A percentile compares a stretch with the other conserved stretches of the same genome.
Conservation (phyloP, 2,113 vertebrate genomes). For the Pimephales promelas region DNA sequence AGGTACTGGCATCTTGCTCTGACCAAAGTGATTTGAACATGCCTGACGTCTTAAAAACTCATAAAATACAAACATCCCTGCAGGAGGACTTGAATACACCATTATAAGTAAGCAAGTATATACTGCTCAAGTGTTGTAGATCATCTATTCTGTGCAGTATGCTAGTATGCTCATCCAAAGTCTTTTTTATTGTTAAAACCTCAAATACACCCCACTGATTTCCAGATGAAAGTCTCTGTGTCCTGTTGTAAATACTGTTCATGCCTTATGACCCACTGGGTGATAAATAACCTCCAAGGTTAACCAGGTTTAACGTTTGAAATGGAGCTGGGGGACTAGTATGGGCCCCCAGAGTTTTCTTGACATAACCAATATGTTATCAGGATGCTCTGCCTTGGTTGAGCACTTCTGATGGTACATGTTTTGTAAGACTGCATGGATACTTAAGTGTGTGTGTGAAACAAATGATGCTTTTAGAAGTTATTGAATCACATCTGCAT, state of each 20-base stretch:
- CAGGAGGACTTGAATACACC: neutral
- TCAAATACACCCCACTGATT: slow-evolving; percentile 44
- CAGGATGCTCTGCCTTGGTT: slow-evolving; percentile 61
- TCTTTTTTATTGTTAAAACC: slow-evolving; percentile 55
- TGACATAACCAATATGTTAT: slow-evolving; percentile 77
- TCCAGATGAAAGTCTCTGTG: slow-evolving; percentile 59
- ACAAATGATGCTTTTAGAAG: neutral
- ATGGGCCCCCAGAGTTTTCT: slow-evolving; percentile 72
- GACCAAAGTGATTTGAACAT: neutral
- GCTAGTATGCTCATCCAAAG: neutral
- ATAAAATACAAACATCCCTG: neutral
- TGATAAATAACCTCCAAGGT: slow-evolving; percentile 78
- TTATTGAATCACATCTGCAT: neutral
- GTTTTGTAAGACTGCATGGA: slow-evolving; percentile 53
- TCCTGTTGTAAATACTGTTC: slow-evolving; percentile 75
- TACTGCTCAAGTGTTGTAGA: neutral
- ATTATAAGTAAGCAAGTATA: neutral
- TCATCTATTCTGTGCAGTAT: neutral
- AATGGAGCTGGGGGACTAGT: slow-evolving; percentile 75
- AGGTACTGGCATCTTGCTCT: neutral
- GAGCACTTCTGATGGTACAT: slow-evolving; percentile 53
- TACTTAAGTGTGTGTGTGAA: slow-evolving; percentile 24
- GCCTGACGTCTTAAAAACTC: neutral
- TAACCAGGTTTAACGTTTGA: slow-evolving; percentile 78
- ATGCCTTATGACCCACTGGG: slow-evolving; percentile 68